These are phyloP conservation scores for Sapajus apella DNA, from an alignment of 2,113 vertebrate species.

Conservation along the genomic window DNA sequence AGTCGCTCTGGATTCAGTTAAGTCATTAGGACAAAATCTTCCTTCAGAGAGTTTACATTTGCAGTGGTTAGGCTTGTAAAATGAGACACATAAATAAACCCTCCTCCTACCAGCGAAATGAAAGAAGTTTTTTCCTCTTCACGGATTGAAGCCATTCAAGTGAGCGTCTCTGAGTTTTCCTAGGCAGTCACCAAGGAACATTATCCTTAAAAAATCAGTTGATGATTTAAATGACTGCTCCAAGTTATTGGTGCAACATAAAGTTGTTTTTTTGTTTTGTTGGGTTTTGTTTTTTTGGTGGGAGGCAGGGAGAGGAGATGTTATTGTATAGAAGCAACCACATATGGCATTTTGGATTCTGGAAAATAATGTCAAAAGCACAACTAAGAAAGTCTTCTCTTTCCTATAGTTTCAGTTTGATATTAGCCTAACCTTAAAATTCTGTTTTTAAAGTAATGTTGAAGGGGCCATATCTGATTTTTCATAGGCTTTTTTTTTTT, in stretches of 20 bases:
- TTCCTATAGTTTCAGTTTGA: not conserved
- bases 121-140: not conserved
- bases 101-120: not conserved
- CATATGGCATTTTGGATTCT: not conserved
- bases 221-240: not conserved
- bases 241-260: not conserved
- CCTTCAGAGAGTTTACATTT: slow-evolving; percentile 47
- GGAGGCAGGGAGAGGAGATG: not conserved
- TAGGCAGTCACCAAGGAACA: not conserved
- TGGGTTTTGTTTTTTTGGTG: not conserved
- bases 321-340: not conserved
- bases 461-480: not conserved
- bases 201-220: not conserved
- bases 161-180: not conserved
- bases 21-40: slow-evolving; percentile 44
- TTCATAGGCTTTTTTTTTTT: not conserved
- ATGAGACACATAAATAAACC: slow-evolving; percentile 19
- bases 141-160: not conserved
- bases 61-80: not conserved
- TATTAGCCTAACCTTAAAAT: not conserved
- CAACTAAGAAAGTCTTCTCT: not conserved
- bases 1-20: slow-evolving; percentile 39
- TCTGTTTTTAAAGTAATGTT: slow-evolving; percentile 14
- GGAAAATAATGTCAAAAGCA: slow-evolving; percentile 5
- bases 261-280: not conserved